Evolutionary conservation across 30 jellyfish, hydroid and myxozoan species (phyloP), one percentile per base, ranked within the genome.

Genomic region (Cassiopea andromeda): DNA sequence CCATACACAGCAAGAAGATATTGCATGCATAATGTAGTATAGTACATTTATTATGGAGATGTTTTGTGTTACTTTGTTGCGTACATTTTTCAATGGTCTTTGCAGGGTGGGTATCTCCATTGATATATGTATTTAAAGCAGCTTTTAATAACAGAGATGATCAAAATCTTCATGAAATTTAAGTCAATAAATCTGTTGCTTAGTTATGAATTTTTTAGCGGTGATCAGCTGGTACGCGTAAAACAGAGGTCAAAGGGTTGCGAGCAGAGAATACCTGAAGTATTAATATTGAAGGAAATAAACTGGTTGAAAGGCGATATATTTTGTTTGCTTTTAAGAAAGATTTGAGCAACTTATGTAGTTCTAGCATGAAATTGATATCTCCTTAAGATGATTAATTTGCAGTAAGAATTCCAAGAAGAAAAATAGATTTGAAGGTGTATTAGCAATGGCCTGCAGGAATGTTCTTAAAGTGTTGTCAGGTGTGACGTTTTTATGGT

Each of bases 401-500:
- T 54, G 64, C 64, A 54, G 7, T 3, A 3, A 54, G 10, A 54
- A 3, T 54, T 54, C 12, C 64, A 54, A 14, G 50, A 27, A 54
- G 47, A 54, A 70, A 3, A 43, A 14, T 7, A 27, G 27, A 13
- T 38, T 14, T 6, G 57, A 14, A 70, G 27, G 73, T 9, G 38
- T 9, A 64, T 17, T 60, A 19, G 27, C 27, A 27, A 73, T 86
- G 93, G 93, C 93, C 43, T 85, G 93, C 16, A 50, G 89, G 18
- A 94, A 91, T 6, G 87, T 94, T 46, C 60, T 90, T 7, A 94
- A 95, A 46, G 48, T 84, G 58, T 76, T 94, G 19, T 91, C 97
- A 12, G 81, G 84, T 43, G 83, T 94, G 15, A 85, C 85, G 10
- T 70, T 90, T n/a, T 54, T 91, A 57, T 95, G 99, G 99, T 83